Evolutionary conservation across 2,888 invertebrate genomes (phyloP).

Genomic region (Yponomeuta malinellus): DNA sequence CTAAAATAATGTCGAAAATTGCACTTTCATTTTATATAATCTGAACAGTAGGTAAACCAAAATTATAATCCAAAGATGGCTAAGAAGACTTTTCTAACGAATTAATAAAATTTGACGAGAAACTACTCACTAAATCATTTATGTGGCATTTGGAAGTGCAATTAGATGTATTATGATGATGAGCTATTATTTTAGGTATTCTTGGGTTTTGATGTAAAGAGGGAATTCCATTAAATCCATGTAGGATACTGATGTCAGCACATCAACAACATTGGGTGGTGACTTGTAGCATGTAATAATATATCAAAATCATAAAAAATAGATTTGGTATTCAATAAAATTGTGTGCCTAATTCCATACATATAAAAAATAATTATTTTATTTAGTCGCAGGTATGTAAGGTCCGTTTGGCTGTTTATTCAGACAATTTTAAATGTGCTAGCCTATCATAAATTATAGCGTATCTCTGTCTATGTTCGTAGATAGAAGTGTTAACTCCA

Average conservation of each 20-base stretch:
- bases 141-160: too few species aligned
- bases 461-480: background rate
- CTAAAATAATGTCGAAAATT: too few species aligned
- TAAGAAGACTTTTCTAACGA: too few species aligned
- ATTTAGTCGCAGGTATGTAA: background rate
- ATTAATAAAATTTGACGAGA: too few species aligned
- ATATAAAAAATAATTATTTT: background rate
- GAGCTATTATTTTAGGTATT: background rate
- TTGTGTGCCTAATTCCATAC: slow-evolving; percentile 6
- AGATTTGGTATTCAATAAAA: slow-evolving; percentile 4
- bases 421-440: background rate
- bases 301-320: background rate
- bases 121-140: too few species aligned
- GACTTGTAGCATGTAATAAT: background rate
- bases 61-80: too few species aligned
- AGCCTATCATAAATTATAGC: background rate
- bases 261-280: slow-evolving; percentile 12
- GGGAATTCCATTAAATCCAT: slow-evolving; percentile 47
- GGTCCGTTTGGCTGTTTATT: background rate
- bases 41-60: too few species aligned
- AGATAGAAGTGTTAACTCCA: too few species aligned
- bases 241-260: slow-evolving; percentile 13
- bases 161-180: too few species aligned
- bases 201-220: slow-evolving; percentile 33
- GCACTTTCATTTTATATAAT: background rate